Base-by-base conservation (phyloP, 2,113 vertebrate species). In the Porphyrio hochstetteri region DNA sequence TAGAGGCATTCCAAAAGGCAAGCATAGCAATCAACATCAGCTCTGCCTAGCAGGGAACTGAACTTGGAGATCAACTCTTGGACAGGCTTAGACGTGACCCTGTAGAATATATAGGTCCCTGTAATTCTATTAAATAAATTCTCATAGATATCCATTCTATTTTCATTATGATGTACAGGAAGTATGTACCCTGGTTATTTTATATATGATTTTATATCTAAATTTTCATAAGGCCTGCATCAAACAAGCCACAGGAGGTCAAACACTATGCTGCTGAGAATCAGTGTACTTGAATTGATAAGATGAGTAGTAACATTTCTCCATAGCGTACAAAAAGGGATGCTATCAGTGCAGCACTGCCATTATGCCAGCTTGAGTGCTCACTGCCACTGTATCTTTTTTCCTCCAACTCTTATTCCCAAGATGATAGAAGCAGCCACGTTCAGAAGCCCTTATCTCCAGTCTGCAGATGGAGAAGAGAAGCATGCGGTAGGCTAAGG, bases 361-460 rank as follows among this genome's bases (percentile, higher is more conserved):
- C 77, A 64, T 92, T 85, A 80, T n/a, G 81, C 55, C 79, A 92
- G 76, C 88, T 35, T 50, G 78, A 94, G 92, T 59, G 55, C 75
- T 96, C 46, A 9, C 75, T 90, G 87, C 59, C 12, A 25, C 78
- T 90, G 55, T 68, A 12, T 33, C 36, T 75, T 76, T 71, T 70
- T 18, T 4, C 10, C 55, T 65, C 36, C 64, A 35, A 63, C 48
- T 76, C 67, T n/a, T 40, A 80, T 80, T 95, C 59, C 84, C 36
- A 16, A 46, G 85, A 77, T 50, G 94, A 90, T 61, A 94, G 79
- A 76, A 90, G 64, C 82, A 90, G 64, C 52, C 88, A 82, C 92
- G 35, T 90, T 86, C 40, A 77, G n/a, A 77, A 80, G 36, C 82
- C 80, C 84, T 97, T 97, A 96, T 95, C 96, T 95, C 46, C 56